phyloP scores from a whole-genome alignment of 2,797 vertebrate species.

The Sebastes minor region DNA sequence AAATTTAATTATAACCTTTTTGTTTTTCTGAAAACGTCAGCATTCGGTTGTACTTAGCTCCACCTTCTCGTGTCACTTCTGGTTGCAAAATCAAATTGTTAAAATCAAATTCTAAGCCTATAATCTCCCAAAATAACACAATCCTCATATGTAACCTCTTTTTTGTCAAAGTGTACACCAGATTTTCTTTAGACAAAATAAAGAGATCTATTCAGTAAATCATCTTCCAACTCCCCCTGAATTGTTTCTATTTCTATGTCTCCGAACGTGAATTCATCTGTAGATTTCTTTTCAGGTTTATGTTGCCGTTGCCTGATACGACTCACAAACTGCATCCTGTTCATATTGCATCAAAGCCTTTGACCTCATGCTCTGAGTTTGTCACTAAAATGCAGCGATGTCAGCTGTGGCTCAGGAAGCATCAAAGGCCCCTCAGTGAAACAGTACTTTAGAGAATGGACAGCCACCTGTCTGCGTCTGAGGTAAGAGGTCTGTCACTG shows the following conservation, averaged over 20 bases:
- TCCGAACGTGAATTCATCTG: background rate
- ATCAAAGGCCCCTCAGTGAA: slow-evolving; percentile 28
- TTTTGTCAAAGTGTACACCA: background rate
- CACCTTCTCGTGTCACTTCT: no score
- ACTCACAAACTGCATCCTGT: background rate
- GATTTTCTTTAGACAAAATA: background rate
- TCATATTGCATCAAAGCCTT: slow-evolving; percentile 14
- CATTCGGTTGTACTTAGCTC: no score
- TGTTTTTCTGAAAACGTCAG: no score
- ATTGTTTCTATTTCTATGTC: background rate
- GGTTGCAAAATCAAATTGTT: no score
- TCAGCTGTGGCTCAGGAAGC: slow-evolving; percentile 2
- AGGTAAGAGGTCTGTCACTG: background rate
- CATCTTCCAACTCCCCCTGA: background rate
- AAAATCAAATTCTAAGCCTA: background rate
- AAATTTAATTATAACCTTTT: no score
- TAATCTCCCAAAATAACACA: background rate
- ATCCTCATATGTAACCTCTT: background rate
- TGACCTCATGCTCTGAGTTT: background rate
- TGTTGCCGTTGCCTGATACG: no score
- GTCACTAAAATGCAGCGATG: slow-evolving; percentile 12
- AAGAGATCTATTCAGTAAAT: background rate
- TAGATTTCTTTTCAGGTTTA: background rate
- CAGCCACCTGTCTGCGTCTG: background rate
- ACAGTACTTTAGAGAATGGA: background rate